These are phyloP conservation scores for Actenoides hombroni DNA, from an alignment of 2,113 vertebrate species.

Conservation along the genomic window DNA sequence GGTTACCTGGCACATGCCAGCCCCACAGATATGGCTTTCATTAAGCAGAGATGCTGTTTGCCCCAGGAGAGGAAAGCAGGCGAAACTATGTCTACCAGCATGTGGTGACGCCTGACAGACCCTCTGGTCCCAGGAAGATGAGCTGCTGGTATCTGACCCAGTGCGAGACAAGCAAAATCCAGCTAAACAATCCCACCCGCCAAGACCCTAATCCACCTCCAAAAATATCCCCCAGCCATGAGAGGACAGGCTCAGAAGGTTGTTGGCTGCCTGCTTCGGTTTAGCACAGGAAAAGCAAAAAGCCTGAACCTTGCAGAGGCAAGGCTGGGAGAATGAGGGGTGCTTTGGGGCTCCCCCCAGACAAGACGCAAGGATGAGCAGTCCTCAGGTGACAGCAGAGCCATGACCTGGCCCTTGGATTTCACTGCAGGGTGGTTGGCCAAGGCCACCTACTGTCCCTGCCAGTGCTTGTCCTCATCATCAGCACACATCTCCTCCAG, in stretches of 20 bases:
- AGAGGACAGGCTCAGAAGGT: background rate
- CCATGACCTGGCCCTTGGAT: background rate
- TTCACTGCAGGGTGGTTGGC: background rate
- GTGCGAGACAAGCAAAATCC: background rate
- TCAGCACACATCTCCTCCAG: background rate
- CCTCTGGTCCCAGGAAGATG: background rate
- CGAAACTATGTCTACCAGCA: background rate
- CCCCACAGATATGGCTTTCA: background rate
- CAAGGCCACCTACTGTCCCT: background rate
- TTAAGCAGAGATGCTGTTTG: background rate
- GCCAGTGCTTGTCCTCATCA: background rate
- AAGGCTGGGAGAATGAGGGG: background rate
- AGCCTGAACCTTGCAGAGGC: fast-evolving
- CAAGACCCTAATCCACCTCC: background rate
- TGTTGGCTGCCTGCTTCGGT: background rate
- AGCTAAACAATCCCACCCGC: background rate
- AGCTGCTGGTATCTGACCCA: background rate
- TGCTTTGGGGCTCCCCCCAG: background rate
- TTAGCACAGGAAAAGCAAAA: background rate
- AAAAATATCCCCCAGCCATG: background rate
- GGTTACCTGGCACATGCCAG: background rate
- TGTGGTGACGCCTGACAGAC: background rate
- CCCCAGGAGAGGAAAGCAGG: background rate
- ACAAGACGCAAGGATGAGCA: background rate
- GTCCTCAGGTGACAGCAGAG: background rate